Evolutionary conservation across 1,140 invertebrate genomes (phyloP).

Genomic region (Lucilia sericata): DNA sequence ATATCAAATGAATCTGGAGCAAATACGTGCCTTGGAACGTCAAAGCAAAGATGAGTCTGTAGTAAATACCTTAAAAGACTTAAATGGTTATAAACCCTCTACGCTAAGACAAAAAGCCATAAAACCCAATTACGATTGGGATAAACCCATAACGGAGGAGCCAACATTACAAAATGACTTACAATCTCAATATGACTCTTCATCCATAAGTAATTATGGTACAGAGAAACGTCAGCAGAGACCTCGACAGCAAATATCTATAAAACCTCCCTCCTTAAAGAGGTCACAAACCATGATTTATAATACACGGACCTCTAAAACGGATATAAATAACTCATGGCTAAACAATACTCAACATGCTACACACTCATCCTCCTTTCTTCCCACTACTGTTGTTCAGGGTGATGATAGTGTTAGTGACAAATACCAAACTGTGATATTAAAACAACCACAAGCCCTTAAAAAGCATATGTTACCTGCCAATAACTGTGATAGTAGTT

Average conservation of each 20-base stretch:
- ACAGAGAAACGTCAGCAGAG: constrained; percentile 58
- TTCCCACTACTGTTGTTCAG: not conserved
- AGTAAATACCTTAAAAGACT: constrained; percentile 69
- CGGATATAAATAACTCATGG: constrained; percentile 15
- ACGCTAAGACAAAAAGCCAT: constrained; percentile 70
- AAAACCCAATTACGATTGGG: constrained; percentile 71
- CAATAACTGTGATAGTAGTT: constrained; percentile 51
- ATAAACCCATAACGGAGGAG: constrained; percentile 45
- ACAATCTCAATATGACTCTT: not conserved
- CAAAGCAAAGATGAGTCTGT: constrained; percentile 52
- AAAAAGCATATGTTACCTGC: constrained; percentile 31
- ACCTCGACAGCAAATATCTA: constrained; percentile 60
- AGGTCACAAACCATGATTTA: constrained; percentile 62
- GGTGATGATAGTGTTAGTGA: not conserved
- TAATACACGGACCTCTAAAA: constrained; percentile 46
- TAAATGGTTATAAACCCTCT: constrained; percentile 72
- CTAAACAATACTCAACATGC: constrained; percentile 48
- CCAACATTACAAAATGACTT: not conserved
- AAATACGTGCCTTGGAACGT: constrained; percentile 66
- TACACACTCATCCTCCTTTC: constrained; percentile 52
- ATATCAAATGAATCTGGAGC: constrained; percentile 74
- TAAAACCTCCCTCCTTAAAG: constrained; percentile 58
- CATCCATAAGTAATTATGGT: constrained; percentile 18
- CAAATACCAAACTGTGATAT: constrained; percentile 54
- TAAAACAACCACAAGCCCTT: constrained; percentile 56